phyloP scores from a whole-genome alignment of 2,888 invertebrate genomes.

The Prenolepis imparis region DNA sequence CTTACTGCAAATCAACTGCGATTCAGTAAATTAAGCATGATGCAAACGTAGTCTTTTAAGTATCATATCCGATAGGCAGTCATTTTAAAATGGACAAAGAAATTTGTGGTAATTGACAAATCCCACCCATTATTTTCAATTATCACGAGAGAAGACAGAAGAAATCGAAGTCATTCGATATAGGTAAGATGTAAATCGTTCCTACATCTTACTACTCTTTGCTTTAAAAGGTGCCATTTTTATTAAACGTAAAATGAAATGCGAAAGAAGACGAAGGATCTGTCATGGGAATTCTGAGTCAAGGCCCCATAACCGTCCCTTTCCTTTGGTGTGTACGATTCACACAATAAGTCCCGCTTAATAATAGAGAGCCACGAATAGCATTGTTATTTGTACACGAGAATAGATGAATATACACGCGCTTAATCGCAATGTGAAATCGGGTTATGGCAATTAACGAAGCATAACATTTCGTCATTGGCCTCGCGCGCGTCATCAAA shows the following conservation, averaged over 20 bases:
- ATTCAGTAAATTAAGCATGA: slow-evolving; percentile 44
- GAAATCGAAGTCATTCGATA: background rate
- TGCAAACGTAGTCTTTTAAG: slow-evolving; percentile 22
- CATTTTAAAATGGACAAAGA: background rate
- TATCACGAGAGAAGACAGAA: background rate
- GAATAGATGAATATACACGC: slow-evolving; percentile 64
- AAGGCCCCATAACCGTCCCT: slow-evolving; percentile 54
- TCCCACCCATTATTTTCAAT: background rate
- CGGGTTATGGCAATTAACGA: slow-evolving; percentile 77
- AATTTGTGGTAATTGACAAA: slow-evolving; percentile 23
- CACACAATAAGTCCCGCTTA: slow-evolving; percentile 62
- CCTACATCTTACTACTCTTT: background rate
- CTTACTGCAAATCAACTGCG: slow-evolving; percentile 28
- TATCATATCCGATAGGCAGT: slow-evolving; percentile 20
- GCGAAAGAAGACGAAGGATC: slow-evolving; percentile 41
- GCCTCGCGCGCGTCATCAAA: slow-evolving; percentile 47
- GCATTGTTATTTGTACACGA: slow-evolving; percentile 67
- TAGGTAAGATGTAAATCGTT: background rate
- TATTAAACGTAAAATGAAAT: background rate
- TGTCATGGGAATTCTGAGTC: slow-evolving; percentile 69
- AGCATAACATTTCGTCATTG: slow-evolving; percentile 51
- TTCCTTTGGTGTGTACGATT: slow-evolving; percentile 30
- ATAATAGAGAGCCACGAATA: slow-evolving; percentile 60
- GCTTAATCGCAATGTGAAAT: slow-evolving; percentile 72
- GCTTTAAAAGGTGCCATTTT: background rate